Evolutionary conservation across 2,888 invertebrate species (phyloP).

Genomic region (Stenodema calcarata): DNA sequence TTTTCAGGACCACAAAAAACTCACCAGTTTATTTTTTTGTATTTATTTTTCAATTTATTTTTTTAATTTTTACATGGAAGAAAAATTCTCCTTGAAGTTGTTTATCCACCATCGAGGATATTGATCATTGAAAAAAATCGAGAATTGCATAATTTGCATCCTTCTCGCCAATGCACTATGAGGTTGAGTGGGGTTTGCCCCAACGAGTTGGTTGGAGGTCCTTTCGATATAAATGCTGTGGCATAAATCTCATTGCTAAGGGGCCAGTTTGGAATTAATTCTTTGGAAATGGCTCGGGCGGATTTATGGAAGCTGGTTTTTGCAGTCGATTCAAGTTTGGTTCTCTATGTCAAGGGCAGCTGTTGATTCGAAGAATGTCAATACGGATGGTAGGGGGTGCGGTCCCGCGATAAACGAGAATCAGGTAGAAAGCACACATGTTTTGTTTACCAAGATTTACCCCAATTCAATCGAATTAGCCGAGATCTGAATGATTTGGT

Average conservation of each 20-base stretch:
- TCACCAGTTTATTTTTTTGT: too few relatives aligned
- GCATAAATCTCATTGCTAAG: neutral
- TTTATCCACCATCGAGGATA: neutral
- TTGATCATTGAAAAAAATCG: neutral
- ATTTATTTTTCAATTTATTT: too few relatives aligned
- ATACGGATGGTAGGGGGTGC: neutral
- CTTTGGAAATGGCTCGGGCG: neutral
- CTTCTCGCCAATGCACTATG: neutral
- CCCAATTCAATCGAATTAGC: too few relatives aligned
- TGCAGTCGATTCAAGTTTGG: neutral
- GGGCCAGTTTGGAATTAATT: slow-evolving; percentile 21
- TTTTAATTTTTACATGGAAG: neutral
- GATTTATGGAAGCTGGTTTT: slow-evolving; percentile 7
- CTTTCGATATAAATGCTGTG: neutral
- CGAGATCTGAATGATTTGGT: too few relatives aligned
- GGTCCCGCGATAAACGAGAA: neutral
- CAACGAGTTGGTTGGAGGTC: neutral
- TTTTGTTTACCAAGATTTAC: neutral
- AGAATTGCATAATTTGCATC: neutral
- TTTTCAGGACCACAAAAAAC: too few relatives aligned
- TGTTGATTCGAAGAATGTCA: slow-evolving; percentile 4
- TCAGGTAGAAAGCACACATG: neutral
- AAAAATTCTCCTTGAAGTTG: neutral
- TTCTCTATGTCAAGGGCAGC: slow-evolving; percentile 12
- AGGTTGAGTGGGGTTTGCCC: neutral